phyloP scores from a whole-genome alignment of 2,797 vertebrate species.

The Enteromius mattozi region DNA sequence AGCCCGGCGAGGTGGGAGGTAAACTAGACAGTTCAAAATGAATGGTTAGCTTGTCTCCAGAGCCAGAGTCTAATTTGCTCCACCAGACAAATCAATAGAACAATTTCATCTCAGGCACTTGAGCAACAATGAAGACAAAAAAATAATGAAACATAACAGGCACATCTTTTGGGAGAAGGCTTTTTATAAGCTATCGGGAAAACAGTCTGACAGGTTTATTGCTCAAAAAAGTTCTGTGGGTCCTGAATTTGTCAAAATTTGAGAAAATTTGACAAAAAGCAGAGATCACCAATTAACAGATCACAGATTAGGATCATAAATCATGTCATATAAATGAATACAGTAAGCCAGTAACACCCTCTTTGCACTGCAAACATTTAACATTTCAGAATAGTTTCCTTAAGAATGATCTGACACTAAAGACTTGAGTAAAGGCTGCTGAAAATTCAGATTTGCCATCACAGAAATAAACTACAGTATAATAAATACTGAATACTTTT shows the following conservation, averaged over 20 bases:
- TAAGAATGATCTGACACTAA: background rate
- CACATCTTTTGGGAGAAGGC: conserved; percentile 69
- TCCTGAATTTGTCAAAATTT: background rate
- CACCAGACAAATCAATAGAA: conserved; percentile 78
- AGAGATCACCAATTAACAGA: background rate
- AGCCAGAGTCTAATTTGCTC: conserved; percentile 76
- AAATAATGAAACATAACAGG: conserved; percentile 68
- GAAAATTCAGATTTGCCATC: background rate
- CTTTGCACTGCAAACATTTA: background rate
- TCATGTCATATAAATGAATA: background rate
- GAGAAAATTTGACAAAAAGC: background rate
- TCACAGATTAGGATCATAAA: background rate
- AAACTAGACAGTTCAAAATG: conserved; percentile 63
- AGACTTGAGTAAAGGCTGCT: background rate
- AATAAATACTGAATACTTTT: background rate
- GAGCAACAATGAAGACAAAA: conserved; percentile 75
- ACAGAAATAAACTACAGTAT: background rate
- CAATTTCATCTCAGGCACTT: conserved; percentile 76
- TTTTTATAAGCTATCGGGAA: conserved; percentile 61
- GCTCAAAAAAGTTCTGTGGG: background rate
- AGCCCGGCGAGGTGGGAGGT: conserved; percentile 61
- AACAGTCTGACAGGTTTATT: conserved; percentile 36
- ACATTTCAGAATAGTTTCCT: background rate
- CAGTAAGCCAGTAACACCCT: background rate
- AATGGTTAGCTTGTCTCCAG: conserved; percentile 67